These are phyloP conservation scores for Mesocricetus auratus DNA, from an alignment of 2,113 vertebrate genomes.

Conservation along the genomic window DNA sequence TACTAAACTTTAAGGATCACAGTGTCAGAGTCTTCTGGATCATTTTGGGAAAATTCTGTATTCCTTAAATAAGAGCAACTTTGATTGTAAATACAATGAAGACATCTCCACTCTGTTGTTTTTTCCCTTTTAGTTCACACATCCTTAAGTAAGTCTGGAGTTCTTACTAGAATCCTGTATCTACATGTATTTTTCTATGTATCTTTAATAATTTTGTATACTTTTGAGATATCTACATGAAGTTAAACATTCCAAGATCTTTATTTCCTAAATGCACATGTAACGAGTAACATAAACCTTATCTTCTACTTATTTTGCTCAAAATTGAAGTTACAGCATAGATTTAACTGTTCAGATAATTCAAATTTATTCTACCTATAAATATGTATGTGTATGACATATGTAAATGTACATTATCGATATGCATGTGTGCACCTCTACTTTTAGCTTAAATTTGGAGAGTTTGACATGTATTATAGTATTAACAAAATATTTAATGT, in stretches of 20 bases:
- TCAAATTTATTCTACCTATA: background rate
- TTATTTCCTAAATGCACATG: slow-evolving; percentile 1
- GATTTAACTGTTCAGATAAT: slow-evolving; percentile 3
- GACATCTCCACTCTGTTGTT: background rate
- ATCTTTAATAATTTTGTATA: too few relatives aligned
- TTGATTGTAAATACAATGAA: slow-evolving; percentile 61
- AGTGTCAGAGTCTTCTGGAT: background rate
- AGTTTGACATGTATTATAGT: slow-evolving; percentile 44
- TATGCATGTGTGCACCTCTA: background rate
- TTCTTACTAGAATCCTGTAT: background rate
- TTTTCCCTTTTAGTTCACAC: slow-evolving; percentile 9
- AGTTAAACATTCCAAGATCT: background rate
- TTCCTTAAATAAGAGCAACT: background rate
- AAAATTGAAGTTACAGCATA: slow-evolving; percentile 47
- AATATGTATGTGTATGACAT: slow-evolving; percentile 4
- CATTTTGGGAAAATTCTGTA: slow-evolving; percentile 29
- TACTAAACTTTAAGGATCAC: slow-evolving; percentile 2
- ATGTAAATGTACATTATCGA: background rate
- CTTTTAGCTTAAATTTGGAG: slow-evolving; percentile 38
- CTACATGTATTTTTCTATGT: slow-evolving; percentile 16
- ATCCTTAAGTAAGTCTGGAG: background rate
- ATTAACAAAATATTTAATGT: slow-evolving; percentile 54
- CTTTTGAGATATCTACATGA: slow-evolving; percentile 48
- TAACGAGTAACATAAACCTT: background rate
- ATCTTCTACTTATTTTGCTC: background rate